Conservation (phyloP, 2,113 vertebrate species). For the Equus przewalskii region DNA sequence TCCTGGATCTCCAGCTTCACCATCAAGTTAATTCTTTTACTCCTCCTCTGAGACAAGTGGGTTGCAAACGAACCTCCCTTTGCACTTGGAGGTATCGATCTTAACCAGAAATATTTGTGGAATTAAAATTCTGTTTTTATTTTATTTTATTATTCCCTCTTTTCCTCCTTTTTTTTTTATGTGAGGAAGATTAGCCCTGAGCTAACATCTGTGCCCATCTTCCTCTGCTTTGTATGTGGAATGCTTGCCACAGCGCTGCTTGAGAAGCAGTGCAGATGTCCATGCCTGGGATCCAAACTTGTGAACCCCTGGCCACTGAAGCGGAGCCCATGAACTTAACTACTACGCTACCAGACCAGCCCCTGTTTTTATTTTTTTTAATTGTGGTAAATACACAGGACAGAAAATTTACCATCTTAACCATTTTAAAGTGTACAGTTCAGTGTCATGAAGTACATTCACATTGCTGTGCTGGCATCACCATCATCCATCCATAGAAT, state of each 20-base stretch:
- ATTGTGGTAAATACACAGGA: neutral
- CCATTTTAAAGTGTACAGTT: neutral
- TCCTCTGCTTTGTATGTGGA: no score
- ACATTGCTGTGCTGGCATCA: neutral
- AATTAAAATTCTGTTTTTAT: neutral
- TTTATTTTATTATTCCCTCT: no score
- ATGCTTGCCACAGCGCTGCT: no score
- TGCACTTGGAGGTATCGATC: neutral
- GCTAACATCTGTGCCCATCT: no score
- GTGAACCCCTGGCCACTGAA: no score
- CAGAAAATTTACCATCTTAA: neutral
- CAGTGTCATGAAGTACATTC: rapidly evolving
- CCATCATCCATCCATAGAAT: neutral
- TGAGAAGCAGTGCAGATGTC: no score
- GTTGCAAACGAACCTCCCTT: neutral
- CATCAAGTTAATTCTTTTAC: neutral
- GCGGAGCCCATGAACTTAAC: no score
- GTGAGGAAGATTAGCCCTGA: no score
- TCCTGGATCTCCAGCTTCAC: neutral
- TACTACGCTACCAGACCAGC: no score
- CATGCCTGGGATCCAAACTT: no score
- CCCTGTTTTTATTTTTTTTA: neutral
- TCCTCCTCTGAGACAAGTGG: neutral
- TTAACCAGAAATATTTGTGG: neutral
- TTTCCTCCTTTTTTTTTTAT: no score